A percentile compares a stretch with the other conserved stretches of the same genome.
These are phyloP conservation scores for Tachysurus fulvidraco DNA, from an alignment of 2,113 vertebrate species.

Conservation along the genomic window DNA sequence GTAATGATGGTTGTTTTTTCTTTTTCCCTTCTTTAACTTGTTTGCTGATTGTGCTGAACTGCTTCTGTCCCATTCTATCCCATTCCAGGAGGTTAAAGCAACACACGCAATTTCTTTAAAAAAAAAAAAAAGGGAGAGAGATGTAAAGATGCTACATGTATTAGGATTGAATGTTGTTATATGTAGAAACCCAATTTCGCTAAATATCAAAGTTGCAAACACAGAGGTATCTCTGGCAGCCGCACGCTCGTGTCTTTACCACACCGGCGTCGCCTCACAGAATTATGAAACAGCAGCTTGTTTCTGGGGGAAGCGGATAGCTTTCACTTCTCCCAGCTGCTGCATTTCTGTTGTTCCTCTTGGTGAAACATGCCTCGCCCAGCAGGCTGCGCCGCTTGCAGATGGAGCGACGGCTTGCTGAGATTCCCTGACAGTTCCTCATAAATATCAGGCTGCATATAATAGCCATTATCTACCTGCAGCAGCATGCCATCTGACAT, in stretches of 20 bases:
- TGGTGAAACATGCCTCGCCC: constrained; percentile 32
- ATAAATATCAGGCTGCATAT: constrained; percentile 36
- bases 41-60: neutral
- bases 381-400: constrained; percentile 32
- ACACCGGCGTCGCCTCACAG: constrained; percentile 34
- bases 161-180: constrained; percentile 68
- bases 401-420: constrained; percentile 31
- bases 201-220: constrained; percentile 53
- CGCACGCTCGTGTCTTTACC: constrained; percentile 47
- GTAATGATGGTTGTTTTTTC: neutral
- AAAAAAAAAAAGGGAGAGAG: too few relatives aligned
- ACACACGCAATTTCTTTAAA: constrained; percentile 49
- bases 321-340: constrained; percentile 48
- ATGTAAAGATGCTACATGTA: constrained; percentile 68
- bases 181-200: constrained; percentile 68
- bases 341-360: constrained; percentile 48
- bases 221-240: constrained; percentile 56
- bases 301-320: constrained; percentile 42
- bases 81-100: constrained; percentile 20
- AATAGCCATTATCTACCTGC: constrained; percentile 41
- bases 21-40: neutral
- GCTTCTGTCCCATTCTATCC: neutral
- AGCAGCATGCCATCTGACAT: constrained; percentile 43
- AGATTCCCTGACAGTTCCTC: constrained; percentile 38
- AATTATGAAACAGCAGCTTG: constrained; percentile 52